Evolutionary conservation across 2,797 vertebrate species (phyloP).

Genomic region (Harpagifer antarcticus): DNA sequence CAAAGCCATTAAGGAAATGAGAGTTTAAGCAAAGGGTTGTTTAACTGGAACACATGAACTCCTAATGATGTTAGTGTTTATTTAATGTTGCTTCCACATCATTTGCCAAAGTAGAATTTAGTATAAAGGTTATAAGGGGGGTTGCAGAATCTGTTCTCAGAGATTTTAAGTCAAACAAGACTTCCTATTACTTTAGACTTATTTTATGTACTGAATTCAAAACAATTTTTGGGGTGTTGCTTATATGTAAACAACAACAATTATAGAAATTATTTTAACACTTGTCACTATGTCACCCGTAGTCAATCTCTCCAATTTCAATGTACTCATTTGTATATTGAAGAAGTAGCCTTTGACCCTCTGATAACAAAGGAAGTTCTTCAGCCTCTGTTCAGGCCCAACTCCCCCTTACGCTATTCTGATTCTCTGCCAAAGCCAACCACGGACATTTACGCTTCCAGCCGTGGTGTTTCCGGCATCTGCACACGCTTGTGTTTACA

Average conservation of each 20-base stretch:
- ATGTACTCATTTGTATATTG: constrained; percentile 28
- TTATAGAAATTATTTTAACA: constrained; percentile 9
- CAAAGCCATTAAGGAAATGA: constrained; percentile 79
- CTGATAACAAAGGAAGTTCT: constrained; percentile 73
- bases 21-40: constrained; percentile 73
- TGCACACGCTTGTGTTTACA: constrained; percentile 86
- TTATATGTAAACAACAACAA: constrained; percentile 15
- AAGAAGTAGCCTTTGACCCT: constrained; percentile 55
- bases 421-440: constrained; percentile 83
- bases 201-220: constrained; percentile 15
- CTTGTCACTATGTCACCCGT: not conserved
- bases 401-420: constrained; percentile 68
- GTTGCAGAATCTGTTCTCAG: constrained; percentile 59
- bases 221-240: constrained; percentile 12
- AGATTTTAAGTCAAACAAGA: constrained; percentile 24
- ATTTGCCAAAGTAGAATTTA: constrained; percentile 73
- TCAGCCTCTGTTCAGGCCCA: constrained; percentile 63
- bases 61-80: constrained; percentile 82
- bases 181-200: not conserved
- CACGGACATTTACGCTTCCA: constrained; percentile 78
- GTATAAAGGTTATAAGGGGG: constrained; percentile 56
- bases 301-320: constrained; percentile 25
- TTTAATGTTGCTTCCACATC: constrained; percentile 69
- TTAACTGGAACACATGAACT: constrained; percentile 77
- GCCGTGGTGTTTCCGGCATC: constrained; percentile 80